A percentile compares a stretch with the other conserved stretches of the same genome.
phyloP scores from a whole-genome alignment of 1,140 invertebrate genomes.

The Caenorhabditis inopinata region DNA sequence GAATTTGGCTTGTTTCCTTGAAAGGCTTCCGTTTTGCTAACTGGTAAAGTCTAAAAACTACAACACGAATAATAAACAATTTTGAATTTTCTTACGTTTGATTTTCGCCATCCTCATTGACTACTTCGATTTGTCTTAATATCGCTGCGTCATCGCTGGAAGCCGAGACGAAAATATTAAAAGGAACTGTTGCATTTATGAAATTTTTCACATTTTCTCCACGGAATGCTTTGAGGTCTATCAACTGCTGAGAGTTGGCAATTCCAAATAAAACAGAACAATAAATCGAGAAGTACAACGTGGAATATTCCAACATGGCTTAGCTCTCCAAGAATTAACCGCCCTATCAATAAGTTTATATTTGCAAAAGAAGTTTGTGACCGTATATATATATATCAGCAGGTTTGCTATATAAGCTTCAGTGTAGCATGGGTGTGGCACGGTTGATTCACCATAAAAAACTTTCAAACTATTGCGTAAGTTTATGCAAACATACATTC shows the following conservation, averaged over 20 bases:
- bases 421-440: too few relatives aligned
- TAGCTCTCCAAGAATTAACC: too few relatives aligned
- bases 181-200: not conserved
- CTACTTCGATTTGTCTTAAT: not conserved
- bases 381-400: too few relatives aligned
- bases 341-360: too few relatives aligned
- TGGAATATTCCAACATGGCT: too few relatives aligned
- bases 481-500: too few relatives aligned
- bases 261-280: too few relatives aligned
- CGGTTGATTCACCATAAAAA: too few relatives aligned
- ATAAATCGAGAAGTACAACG: too few relatives aligned
- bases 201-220: not conserved
- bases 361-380: too few relatives aligned
- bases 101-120: not conserved
- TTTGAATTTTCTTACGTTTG: not conserved
- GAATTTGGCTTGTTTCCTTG: not conserved
- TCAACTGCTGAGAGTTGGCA: not conserved
- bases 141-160: not conserved
- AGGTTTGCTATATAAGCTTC: too few relatives aligned
- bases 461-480: too few relatives aligned
- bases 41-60: not conserved
- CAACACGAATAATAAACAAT: not conserved
- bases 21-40: not conserved
- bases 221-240: not conserved
- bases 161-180: not conserved